Conservation (phyloP, 2,888 invertebrate species). For the Apotomis turbidana region DNA sequence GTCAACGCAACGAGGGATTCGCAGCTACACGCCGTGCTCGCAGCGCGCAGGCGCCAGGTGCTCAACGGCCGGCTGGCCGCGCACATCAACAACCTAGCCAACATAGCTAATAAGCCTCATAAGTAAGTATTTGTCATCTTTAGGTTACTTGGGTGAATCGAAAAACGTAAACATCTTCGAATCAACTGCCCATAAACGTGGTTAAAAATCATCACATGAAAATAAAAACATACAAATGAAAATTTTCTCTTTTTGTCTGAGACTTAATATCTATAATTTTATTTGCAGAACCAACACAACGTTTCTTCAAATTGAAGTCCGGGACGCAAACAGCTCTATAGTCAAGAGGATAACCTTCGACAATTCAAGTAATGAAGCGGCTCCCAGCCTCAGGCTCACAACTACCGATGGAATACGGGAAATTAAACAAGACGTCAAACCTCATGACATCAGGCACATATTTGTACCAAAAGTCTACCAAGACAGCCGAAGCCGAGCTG, state of each 20-base stretch:
- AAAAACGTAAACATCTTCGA: too few relatives aligned
- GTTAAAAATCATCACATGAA: too few relatives aligned
- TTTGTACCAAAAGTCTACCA: constrained; percentile 72
- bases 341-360: constrained; percentile 74
- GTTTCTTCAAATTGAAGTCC: constrained; percentile 76
- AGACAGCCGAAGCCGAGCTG: constrained; percentile 71
- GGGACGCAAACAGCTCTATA: constrained; percentile 69
- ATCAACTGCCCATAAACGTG: too few relatives aligned
- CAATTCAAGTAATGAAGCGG: constrained; percentile 69
- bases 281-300: constrained; percentile 77
- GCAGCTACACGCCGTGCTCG: constrained; percentile 83
- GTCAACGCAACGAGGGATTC: constrained; percentile 80
- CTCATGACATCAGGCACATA: constrained; percentile 76
- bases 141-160: neutral
- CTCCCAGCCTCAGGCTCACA: constrained; percentile 65
- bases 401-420: constrained; percentile 73
- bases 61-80: constrained; percentile 81
- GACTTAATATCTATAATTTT: constrained; percentile 30
- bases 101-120: constrained; percentile 73
- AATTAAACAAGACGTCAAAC: constrained; percentile 71
- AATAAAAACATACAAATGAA: too few relatives aligned
- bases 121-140: constrained; percentile 61
- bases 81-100: constrained; percentile 74
- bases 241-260: neutral
- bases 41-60: constrained; percentile 85